Percentiles rank a stretch among this genome's conserved stretches.
These are phyloP conservation scores for Drosophila aff. DNA, from an alignment of 1,140 invertebrate genomes.

Conservation along the genomic window DNA sequence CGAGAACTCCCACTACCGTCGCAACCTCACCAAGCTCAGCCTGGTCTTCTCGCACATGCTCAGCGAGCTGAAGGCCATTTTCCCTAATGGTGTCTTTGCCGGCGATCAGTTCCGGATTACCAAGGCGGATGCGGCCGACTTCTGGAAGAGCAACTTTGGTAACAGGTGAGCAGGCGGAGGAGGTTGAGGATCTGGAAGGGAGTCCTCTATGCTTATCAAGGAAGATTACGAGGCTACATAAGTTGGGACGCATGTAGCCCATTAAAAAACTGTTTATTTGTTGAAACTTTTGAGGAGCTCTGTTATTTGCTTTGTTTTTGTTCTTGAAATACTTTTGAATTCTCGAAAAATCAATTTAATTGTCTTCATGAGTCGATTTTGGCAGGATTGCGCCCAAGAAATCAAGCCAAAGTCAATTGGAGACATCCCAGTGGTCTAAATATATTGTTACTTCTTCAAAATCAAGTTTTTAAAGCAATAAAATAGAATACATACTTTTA, in stretches of 20 bases:
- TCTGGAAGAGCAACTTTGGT: constrained; percentile 98
- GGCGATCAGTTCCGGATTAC: constrained; percentile 99
- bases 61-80: constrained; percentile 98
- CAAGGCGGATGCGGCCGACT: constrained; percentile 99
- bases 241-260: not conserved
- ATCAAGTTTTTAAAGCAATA: not conserved
- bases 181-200: not conserved
- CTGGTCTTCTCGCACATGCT: constrained; percentile 99
- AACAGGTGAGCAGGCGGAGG: constrained; percentile 91
- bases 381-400: not conserved
- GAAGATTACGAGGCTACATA: no score
- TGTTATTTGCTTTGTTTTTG: not conserved
- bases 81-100: constrained; percentile 97
- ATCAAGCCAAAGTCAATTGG: not conserved
- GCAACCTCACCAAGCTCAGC: constrained; percentile 98
- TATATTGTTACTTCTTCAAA: not conserved
- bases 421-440: not conserved
- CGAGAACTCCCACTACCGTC: constrained; percentile 96
- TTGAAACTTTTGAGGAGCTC: not conserved
- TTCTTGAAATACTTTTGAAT: not conserved
- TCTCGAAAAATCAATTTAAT: not conserved
- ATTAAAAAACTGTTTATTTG: not conserved
- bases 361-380: not conserved
- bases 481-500: not conserved
- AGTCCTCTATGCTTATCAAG: no score